These are phyloP conservation scores for Zaprionus tsacasi DNA, from an alignment of 1,140 invertebrate genomes.

Conservation along the genomic window DNA sequence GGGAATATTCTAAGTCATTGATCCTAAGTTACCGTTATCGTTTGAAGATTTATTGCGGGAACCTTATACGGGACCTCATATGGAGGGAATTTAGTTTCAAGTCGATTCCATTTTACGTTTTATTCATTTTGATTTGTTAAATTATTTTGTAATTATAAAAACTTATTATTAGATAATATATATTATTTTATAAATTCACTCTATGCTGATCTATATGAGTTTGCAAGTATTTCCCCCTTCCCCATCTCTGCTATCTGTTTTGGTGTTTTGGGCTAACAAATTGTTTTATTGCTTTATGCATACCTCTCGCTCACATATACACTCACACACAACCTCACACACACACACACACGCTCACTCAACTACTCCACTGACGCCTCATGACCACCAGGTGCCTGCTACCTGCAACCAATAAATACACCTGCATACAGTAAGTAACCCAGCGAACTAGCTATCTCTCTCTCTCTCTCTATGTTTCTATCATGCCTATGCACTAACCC, in stretches of 20 bases:
- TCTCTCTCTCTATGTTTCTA: not conserved
- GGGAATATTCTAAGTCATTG: not conserved
- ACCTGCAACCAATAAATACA: constrained; percentile 87
- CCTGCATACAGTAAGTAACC: constrained; percentile 88
- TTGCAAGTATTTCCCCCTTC: constrained; percentile 31
- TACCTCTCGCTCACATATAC: constrained; percentile 53
- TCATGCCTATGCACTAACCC: not conserved
- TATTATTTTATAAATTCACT: not conserved
- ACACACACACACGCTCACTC: constrained; percentile 42
- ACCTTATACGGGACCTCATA: not conserved
- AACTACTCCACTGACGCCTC: constrained; percentile 68
- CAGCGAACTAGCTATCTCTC: constrained; percentile 1
- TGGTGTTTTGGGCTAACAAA: constrained; percentile 72
- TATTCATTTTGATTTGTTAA: not conserved
- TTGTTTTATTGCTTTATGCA: constrained; percentile 74
- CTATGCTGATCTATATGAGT: not conserved
- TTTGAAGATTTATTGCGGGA: not conserved
- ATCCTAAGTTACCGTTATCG: not conserved
- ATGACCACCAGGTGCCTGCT: constrained; percentile 85
- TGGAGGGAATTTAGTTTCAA: not conserved
- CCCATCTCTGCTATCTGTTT: not conserved
- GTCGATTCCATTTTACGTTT: not conserved
- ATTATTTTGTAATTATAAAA: not conserved
- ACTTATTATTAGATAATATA: too few species aligned
- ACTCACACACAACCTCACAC: constrained; percentile 5